These are phyloP conservation scores for Alces alces DNA, from an alignment of 2,113 vertebrate species.

Conservation along the genomic window DNA sequence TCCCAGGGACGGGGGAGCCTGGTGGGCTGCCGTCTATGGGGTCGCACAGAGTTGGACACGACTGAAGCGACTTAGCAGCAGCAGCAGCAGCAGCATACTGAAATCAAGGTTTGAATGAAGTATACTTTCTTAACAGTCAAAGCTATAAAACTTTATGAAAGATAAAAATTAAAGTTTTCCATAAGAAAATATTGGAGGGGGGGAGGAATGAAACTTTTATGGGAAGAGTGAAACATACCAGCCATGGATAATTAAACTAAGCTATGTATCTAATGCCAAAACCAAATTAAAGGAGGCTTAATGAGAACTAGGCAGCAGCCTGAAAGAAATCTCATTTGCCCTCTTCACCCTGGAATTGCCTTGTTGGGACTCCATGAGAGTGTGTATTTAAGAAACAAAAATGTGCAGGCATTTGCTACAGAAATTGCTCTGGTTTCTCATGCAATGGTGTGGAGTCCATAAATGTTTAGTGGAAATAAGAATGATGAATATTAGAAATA, in stretches of 20 bases:
- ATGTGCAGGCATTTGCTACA: not conserved
- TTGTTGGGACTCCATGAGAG: not conserved
- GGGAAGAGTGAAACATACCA: not conserved
- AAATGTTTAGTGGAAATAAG: not conserved
- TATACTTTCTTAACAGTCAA: not conserved
- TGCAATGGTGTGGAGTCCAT: not conserved
- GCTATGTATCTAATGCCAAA: constrained; percentile 11
- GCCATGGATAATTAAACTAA: not conserved
- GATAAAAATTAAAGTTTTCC: constrained; percentile 17
- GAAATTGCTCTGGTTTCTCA: constrained; percentile 8
- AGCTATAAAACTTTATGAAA: constrained; percentile 13
- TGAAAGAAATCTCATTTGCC: not conserved
- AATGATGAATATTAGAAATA: not conserved
- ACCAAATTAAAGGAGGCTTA: constrained; percentile 7
- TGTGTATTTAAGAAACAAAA: not conserved
- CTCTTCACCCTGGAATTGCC: not conserved
- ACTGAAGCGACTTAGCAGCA: not conserved
- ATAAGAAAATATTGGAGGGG: not conserved
- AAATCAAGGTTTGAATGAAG: not conserved
- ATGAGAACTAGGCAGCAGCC: not conserved
- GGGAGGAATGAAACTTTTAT: not conserved
- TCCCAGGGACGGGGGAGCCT: not conserved
- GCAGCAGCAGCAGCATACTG: not conserved
- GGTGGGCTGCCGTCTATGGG: not conserved
- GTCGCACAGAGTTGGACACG: accelerated